These are phyloP conservation scores for Onychomys arenicola DNA, from an alignment of 2,797 vertebrate genomes.

Conservation along the genomic window DNA sequence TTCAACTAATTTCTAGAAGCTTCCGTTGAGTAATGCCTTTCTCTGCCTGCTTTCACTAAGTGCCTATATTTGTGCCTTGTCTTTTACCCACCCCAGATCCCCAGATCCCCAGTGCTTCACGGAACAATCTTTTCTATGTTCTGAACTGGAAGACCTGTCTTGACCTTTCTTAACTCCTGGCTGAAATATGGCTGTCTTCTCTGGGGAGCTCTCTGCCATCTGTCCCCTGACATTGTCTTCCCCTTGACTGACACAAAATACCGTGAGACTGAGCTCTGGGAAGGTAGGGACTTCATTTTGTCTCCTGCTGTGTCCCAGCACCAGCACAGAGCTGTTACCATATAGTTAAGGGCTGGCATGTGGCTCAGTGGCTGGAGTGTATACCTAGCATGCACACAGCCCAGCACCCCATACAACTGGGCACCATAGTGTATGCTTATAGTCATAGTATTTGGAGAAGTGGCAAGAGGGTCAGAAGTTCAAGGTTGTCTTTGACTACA, in stretches of 20 bases:
- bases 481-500: no score
- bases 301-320: background rate
- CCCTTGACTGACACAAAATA: background rate
- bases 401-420: background rate
- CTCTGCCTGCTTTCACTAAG: background rate
- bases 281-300: background rate
- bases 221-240: background rate
- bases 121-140: background rate
- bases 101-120: no score
- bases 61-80: background rate
- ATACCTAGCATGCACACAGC: background rate
- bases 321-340: background rate
- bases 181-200: background rate
- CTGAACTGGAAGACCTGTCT: background rate
- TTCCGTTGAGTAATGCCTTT: constrained; percentile 4
- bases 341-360: background rate
- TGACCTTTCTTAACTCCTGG: background rate
- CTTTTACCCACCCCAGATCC: background rate
- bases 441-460: background rate
- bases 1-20: background rate
- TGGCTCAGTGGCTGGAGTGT: background rate
- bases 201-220: background rate
- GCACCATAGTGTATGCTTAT: background rate
- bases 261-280: background rate
- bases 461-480: background rate